Evolutionary conservation across 1,140 invertebrate genomes (phyloP), one percentile per base, ranked within the genome.

Genomic region (Kradibia gibbosae): DNA sequence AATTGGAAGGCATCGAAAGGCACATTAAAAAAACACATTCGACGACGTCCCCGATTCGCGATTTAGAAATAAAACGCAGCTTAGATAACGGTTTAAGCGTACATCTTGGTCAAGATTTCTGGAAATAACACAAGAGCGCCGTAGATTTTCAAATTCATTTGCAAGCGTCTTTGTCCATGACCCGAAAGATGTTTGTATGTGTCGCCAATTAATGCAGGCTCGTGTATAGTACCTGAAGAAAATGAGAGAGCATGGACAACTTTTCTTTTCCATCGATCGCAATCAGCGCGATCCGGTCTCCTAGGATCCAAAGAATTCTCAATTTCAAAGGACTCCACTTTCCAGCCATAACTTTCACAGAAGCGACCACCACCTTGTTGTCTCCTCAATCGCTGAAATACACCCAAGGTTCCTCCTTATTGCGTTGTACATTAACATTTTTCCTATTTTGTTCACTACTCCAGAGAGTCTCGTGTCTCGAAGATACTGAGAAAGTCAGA

Each of bases 151-250:
- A 45, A 45, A 45, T 45, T 45, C 13, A 45, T 45, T 5, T 45
- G 42, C 42, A 45, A 45, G 13, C 42, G 42, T 45, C 13, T 45
- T 13, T 45, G 5, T 45, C 42, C 7, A 45, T 13, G 5, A 79
- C 67, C 77, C 65, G 77, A 67, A 79, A 79, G 67, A 79, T 34
- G 22, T 45, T 53, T 4, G 50, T 28, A 62, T 17, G 25, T 39
- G 45, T 1, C 67, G 25, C 50, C 77, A 79, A 79, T 79, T 79
- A 79, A 42, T 48, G 15, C 31, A 60, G 62, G 20, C 17, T 36
- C 20, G 28, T 45, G 17, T n/a, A n/a, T n/a, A n/a, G 25, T 42
- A n/a, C 28, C 10, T 55, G 39, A 67, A 79, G 77, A 79, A 79
- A 79, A 67, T 79, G 28, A 34, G n/a, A 57, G 4, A 25, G 25